Evolutionary conservation across 2,797 vertebrate species (phyloP).

Genomic region (Silurus lanzhouensis): DNA sequence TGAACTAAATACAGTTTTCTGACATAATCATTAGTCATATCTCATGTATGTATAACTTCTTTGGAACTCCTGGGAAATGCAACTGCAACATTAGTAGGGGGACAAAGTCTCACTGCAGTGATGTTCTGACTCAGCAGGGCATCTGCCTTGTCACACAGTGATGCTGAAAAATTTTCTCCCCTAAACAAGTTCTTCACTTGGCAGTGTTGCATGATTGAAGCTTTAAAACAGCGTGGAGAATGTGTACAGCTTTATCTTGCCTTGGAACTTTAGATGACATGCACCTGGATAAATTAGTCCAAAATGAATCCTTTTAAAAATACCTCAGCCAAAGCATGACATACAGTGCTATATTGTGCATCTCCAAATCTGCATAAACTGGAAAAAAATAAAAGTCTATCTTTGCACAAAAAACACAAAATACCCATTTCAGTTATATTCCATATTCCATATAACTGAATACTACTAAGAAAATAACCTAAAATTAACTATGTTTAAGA

Average conservation of each 20-base stretch:
- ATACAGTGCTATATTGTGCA: too few species aligned
- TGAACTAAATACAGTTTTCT: not conserved
- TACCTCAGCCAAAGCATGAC: not conserved
- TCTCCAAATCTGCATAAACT: not conserved
- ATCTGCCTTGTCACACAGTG: not conserved
- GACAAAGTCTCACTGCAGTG: not conserved
- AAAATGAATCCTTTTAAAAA: not conserved
- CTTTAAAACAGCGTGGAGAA: constrained; percentile 4
- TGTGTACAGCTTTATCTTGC: not conserved
- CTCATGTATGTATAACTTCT: constrained; percentile 3
- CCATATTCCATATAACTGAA: constrained; percentile 63
- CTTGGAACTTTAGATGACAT: not conserved
- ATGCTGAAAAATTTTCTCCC: constrained; percentile 2
- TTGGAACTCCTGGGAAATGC: not conserved
- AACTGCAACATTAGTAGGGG: not conserved
- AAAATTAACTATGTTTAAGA: constrained; percentile 68
- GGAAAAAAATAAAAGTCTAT: constrained; percentile 37
- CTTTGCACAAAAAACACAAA: constrained; percentile 34
- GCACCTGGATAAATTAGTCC: not conserved
- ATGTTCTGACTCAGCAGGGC: constrained; percentile 32
- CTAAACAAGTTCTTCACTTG: not conserved
- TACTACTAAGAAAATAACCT: constrained; percentile 55
- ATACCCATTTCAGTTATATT: constrained; percentile 45
- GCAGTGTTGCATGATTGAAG: not conserved
- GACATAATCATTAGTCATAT: not conserved